phyloP scores from a whole-genome alignment of 2,888 invertebrate species.

The Conus canariensis region DNA sequence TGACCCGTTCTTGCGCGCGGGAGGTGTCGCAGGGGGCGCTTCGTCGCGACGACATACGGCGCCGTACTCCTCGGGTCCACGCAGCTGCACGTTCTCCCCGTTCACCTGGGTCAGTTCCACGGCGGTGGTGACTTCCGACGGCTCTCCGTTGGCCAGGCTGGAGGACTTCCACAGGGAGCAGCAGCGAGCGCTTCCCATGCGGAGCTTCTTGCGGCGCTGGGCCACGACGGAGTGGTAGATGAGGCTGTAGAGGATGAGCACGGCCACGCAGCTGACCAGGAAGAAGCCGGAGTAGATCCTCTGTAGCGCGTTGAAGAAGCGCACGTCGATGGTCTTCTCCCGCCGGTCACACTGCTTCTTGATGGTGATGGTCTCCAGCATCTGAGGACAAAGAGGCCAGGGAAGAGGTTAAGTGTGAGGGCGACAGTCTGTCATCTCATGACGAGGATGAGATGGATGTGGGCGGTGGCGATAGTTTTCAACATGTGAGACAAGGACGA shows the following conservation, averaged over 20 bases:
- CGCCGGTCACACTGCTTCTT: constrained; percentile 43
- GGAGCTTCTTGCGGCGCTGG: constrained; percentile 55
- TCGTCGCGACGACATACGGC: constrained; percentile 38
- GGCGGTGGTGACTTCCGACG: constrained; percentile 54
- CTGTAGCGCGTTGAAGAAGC: constrained; percentile 66
- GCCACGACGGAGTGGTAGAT: constrained; percentile 66
- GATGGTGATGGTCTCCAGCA: constrained; percentile 23
- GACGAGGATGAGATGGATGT: too few relatives aligned
- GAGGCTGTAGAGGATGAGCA: constrained; percentile 74
- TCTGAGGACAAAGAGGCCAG: neutral
- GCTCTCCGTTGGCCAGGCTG: constrained; percentile 48
- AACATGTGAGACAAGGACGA: too few relatives aligned
- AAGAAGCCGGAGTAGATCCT: constrained; percentile 73
- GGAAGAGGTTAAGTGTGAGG: neutral
- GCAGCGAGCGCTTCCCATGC: constrained; percentile 52
- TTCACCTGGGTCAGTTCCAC: constrained; percentile 54
- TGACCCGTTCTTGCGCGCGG: constrained; percentile 38
- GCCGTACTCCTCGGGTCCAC: constrained; percentile 29
- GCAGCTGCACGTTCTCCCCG: constrained; percentile 46
- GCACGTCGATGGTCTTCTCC: constrained; percentile 41
- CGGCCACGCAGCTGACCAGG: constrained; percentile 72
- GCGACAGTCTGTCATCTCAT: too few relatives aligned
- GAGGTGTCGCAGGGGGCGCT: neutral
- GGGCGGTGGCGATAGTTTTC: neutral
- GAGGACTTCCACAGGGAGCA: constrained; percentile 53